Percentiles rank a stretch among this genome's conserved stretches.
Conservation (phyloP, 2,888 invertebrate species). For the Parnassius orleans region DNA sequence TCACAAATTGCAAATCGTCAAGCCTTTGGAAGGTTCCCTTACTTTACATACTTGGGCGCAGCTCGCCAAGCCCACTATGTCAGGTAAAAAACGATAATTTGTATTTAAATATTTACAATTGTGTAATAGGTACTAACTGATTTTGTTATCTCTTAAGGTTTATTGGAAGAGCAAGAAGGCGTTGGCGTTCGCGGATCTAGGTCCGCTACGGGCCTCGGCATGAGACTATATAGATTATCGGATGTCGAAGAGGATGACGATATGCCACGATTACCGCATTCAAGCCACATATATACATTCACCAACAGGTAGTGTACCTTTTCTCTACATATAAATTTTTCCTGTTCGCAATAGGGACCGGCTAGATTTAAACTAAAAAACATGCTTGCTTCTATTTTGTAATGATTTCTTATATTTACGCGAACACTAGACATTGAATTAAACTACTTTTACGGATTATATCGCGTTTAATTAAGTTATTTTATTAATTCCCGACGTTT, state of each 20-base stretch:
- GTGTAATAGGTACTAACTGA: neutral
- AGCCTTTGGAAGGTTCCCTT: slow-evolving; percentile 95
- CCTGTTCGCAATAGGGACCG: too few relatives aligned
- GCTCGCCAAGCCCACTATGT: slow-evolving; percentile 95
- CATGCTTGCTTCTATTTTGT: too few relatives aligned
- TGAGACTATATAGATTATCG: slow-evolving; percentile 83
- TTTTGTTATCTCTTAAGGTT: slow-evolving; percentile 46
- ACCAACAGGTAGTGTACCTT: slow-evolving; percentile 83
- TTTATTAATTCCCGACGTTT: too few relatives aligned
- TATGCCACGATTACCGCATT: slow-evolving; percentile 87
- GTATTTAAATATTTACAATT: neutral
- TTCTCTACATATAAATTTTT: neutral
- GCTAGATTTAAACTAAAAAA: too few relatives aligned
- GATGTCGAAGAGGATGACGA: slow-evolving; percentile 90
- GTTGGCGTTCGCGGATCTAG: slow-evolving; percentile 92
- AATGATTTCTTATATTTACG: too few relatives aligned
- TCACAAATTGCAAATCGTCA: slow-evolving; percentile 94
- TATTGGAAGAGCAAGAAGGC: slow-evolving; percentile 94
- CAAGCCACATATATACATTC: slow-evolving; percentile 90
- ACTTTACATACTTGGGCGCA: slow-evolving; percentile 97
- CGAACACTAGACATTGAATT: too few relatives aligned
- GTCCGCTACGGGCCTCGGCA: slow-evolving; percentile 86
- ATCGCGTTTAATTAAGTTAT: too few relatives aligned
- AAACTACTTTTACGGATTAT: too few relatives aligned
- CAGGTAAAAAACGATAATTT: slow-evolving; percentile 72